These are phyloP conservation scores for Acrocephalus arundinaceus DNA, from an alignment of 2,113 vertebrate species.

Conservation along the genomic window DNA sequence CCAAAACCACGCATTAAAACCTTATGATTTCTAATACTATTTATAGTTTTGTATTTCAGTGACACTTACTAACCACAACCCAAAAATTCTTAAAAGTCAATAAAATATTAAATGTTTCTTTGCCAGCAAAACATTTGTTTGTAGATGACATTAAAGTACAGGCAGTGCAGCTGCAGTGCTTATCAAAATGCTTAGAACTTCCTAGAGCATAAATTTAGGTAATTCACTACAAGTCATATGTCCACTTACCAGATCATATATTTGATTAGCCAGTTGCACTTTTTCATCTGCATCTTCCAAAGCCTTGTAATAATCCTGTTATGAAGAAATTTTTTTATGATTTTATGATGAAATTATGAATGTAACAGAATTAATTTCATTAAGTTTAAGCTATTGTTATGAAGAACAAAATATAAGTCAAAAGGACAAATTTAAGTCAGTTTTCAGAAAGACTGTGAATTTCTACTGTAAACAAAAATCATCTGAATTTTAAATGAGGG, in stretches of 20 bases:
- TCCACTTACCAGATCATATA: slow-evolving; percentile 96
- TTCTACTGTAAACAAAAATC: not conserved
- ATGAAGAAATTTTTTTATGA: not conserved
- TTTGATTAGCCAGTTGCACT: slow-evolving; percentile 98
- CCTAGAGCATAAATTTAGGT: not conserved
- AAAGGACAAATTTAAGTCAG: not conserved
- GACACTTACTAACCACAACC: not conserved
- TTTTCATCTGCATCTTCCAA: slow-evolving; percentile 98
- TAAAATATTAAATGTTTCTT: not conserved
- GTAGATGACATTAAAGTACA: not conserved
- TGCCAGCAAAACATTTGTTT: not conserved
- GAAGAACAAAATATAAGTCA: not conserved
- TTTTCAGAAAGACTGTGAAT: not conserved
- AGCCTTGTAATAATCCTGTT: slow-evolving; percentile 97
- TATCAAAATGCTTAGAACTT: not conserved
- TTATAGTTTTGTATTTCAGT: not conserved
- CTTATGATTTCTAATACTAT: not conserved
- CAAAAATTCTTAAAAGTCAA: not conserved
- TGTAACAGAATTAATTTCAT: not conserved
- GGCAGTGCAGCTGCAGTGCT: not conserved
- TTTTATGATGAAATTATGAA: not conserved
- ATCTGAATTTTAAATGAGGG: not conserved
- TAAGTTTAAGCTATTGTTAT: not conserved
- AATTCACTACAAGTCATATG: not conserved
- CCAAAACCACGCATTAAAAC: not conserved